Conservation (phyloP, 2,797 vertebrate species). For the Siniperca scherzeri region DNA sequence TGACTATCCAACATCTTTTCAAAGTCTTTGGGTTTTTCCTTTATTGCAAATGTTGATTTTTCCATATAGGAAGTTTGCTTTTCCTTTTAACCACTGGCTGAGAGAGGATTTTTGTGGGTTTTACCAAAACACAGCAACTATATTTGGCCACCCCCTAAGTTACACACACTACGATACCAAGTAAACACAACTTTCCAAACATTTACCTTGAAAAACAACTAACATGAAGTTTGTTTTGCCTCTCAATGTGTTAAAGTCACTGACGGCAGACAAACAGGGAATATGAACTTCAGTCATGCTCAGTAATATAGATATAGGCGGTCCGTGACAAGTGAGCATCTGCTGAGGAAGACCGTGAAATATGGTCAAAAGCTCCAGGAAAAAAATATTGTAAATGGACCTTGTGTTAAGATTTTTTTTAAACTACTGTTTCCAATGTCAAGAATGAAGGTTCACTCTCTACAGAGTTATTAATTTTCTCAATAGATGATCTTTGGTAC, state of each 20-base stretch:
- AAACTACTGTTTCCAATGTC: too few relatives aligned
- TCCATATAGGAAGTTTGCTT: not conserved
- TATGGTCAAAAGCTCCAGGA: not conserved
- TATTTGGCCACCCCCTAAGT: not conserved
- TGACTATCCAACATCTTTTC: not conserved
- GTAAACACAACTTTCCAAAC: not conserved
- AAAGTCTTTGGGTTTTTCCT: not conserved
- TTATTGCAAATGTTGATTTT: not conserved
- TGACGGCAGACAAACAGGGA: not conserved
- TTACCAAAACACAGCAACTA: conserved; percentile 15
- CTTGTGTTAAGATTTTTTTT: not conserved
- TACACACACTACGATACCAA: too few relatives aligned
- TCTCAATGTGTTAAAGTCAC: not conserved
- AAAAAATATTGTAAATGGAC: not conserved
- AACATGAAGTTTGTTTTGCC: not conserved
- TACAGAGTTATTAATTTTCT: not conserved
- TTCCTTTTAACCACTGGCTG: not conserved
- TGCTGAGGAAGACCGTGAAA: not conserved
- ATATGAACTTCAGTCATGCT: not conserved
- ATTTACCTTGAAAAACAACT: not conserved
- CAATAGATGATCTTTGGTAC: conserved; percentile 48
- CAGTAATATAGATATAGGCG: not conserved
- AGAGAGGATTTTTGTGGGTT: conserved; percentile 1
- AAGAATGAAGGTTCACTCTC: not conserved
- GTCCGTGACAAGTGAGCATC: not conserved